Base-by-base conservation (phyloP, 2,113 vertebrate species). In the Columbina picui region DNA sequence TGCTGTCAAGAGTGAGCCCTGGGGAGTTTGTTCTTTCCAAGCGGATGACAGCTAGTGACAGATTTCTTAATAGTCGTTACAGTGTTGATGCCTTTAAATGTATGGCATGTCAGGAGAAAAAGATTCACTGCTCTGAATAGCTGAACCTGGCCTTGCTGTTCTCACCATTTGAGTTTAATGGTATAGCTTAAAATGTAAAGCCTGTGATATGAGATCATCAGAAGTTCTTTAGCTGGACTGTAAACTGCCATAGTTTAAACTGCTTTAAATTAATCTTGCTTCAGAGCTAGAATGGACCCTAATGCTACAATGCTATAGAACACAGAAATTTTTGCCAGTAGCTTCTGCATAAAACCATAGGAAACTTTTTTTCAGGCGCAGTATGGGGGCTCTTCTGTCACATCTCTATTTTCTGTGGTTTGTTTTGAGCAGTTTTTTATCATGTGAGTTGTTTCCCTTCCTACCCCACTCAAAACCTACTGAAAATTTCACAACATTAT, bases 1-100 rank as follows among this genome's bases (percentile, higher is more conserved):
- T 10, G 13, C 82, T 95, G 74, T 77, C 84, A 95, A 41, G 70
- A 76, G 65, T 2, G 26, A 79, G 73, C 79, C 86, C 93, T 38
- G 50, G 84, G 74, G 90, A 88, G 30, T 41, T 92, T 85, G 82
- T 86, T 93, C 84, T 65, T 93, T 89, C 83, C 67, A 70, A 29
- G 15, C 1, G 23, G 61, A 55, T 88, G 83, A 94, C 91, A 89
- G 56, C 82, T 81, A 38, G 30, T 84, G 94, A 91, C n/a, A 90
- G 60, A 79, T 89, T 92, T 89, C 63, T 87, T 86, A 81, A 79
- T 84, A 84, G 90, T 95, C 27, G 27, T 50, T 96, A 83, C 47
- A 26, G 14, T 4, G 34, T 84, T 92, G 78, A 36, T 94, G 92
- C 50, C 75, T 94, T 90, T 88, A 65, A 69, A 67, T 61, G 30